Evolutionary conservation across 1,140 invertebrate genomes (phyloP).

Genomic region (Caerostris extrusa): DNA sequence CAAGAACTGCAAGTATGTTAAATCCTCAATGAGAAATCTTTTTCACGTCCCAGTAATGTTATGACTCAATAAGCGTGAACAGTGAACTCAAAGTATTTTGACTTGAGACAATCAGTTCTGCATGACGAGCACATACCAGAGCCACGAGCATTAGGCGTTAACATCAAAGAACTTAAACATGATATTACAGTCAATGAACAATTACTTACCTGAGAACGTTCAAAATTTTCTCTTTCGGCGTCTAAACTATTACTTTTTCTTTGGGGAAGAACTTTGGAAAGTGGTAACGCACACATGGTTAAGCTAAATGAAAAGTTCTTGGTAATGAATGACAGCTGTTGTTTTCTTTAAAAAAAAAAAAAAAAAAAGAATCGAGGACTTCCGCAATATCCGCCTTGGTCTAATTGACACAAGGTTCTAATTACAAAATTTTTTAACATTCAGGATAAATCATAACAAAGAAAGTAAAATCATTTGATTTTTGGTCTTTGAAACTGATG

Average conservation of each 20-base stretch:
- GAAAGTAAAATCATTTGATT: slow-evolving; percentile 35
- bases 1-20: background rate
- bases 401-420: slow-evolving; percentile 52
- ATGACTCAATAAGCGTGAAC: slow-evolving; percentile 67
- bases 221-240: slow-evolving; percentile 79
- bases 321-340: slow-evolving; percentile 43
- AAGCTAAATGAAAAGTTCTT: slow-evolving; percentile 1
- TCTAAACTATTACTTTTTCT: slow-evolving; percentile 77
- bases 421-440: background rate
- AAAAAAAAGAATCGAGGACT: background rate
- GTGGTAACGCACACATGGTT: slow-evolving; percentile 73
- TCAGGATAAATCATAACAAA: background rate
- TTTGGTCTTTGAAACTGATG: slow-evolving; percentile 33
- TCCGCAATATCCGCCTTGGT: slow-evolving; percentile 54
- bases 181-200: slow-evolving; percentile 2
- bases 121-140: slow-evolving; percentile 62
- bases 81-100: slow-evolving; percentile 67
- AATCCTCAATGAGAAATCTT: slow-evolving; percentile 16
- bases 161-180: slow-evolving; percentile 27
- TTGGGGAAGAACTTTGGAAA: slow-evolving; percentile 78
- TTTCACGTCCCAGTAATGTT: slow-evolving; percentile 73
- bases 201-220: slow-evolving; percentile 78
- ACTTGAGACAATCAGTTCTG: slow-evolving; percentile 73
- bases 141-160: slow-evolving; percentile 42
- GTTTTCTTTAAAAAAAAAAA: background rate